Percentiles rank a stretch among this genome's conserved stretches.
Conservation (phyloP, 2,888 invertebrate species). For the Micropterix aruncella region DNA sequence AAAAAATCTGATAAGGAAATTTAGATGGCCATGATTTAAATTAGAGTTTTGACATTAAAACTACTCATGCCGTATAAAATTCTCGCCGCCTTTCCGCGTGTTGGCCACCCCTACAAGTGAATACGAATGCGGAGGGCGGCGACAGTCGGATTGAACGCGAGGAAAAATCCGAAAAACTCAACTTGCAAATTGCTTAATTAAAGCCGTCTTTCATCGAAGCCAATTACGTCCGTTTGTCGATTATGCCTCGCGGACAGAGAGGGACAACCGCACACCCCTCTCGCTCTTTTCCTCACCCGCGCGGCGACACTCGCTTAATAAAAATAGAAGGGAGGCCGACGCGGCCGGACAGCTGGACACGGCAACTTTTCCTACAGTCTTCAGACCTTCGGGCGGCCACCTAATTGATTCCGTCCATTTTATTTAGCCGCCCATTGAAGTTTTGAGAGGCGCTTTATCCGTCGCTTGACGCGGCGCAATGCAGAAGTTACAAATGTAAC, state of each 20-base stretch:
- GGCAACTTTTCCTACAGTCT: background rate
- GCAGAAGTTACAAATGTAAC: too few relatives aligned
- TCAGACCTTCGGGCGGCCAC: background rate
- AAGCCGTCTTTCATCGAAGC: background rate
- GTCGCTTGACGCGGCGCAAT: too few relatives aligned
- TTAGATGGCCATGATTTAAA: too few relatives aligned
- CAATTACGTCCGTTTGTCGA: background rate
- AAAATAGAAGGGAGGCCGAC: background rate
- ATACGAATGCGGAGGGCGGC: background rate
- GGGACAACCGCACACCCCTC: background rate
- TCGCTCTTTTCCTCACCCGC: background rate
- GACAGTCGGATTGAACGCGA: background rate
- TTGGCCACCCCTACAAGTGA: background rate
- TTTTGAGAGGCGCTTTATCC: too few relatives aligned
- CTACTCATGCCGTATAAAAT: too few relatives aligned
- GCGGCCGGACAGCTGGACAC: background rate
- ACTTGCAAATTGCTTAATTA: background rate
- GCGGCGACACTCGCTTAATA: background rate
- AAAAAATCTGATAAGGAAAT: too few relatives aligned
- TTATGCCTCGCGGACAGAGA: background rate
- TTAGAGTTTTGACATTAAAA: too few relatives aligned
- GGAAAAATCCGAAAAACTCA: background rate
- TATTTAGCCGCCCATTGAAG: too few relatives aligned
- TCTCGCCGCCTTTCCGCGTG: background rate
- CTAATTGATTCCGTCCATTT: background rate